Conservation (phyloP, 1,140 invertebrate species). For the Cepaea nemoralis region DNA sequence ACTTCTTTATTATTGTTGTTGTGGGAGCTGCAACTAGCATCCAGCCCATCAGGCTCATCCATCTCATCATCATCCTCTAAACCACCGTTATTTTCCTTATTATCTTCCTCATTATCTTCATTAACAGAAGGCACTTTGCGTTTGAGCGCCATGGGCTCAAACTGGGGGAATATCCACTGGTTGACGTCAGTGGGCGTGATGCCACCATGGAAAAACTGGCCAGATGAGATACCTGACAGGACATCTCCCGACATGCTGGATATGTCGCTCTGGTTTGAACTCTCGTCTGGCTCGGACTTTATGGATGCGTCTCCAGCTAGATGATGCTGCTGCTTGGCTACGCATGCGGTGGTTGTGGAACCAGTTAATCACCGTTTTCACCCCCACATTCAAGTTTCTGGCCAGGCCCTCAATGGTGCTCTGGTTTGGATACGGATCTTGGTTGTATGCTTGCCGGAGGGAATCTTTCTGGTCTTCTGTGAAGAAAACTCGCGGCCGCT, state of each 20-base stretch:
- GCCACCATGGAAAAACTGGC: slow-evolving; percentile 33
- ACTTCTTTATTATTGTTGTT: slow-evolving; percentile 13
- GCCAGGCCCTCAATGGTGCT: slow-evolving; percentile 95
- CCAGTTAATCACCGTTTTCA: slow-evolving; percentile 95
- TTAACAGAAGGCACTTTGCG: slow-evolving; percentile 44
- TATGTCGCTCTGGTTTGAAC: slow-evolving; percentile 69
- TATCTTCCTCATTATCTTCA: slow-evolving; percentile 54
- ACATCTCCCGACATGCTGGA: slow-evolving; percentile 67
- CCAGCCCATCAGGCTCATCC: slow-evolving; percentile 49
- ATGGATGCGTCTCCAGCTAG: slow-evolving; percentile 35
- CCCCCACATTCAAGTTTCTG: slow-evolving; percentile 88
- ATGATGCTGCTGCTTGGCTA: slow-evolving; percentile 80
- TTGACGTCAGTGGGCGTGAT: slow-evolving; percentile 47
- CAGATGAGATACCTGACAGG: slow-evolving; percentile 19
- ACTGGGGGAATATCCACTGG: slow-evolving; percentile 70
- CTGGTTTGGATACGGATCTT: slow-evolving; percentile 96
- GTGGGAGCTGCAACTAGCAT: slow-evolving; percentile 16
- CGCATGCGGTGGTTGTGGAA: slow-evolving; percentile 99
- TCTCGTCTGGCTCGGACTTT: slow-evolving; percentile 64
- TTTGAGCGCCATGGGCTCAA: slow-evolving; percentile 59
- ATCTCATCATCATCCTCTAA: slow-evolving; percentile 46
- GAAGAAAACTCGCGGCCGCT: slow-evolving; percentile 85
- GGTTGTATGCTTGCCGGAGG: slow-evolving; percentile 88
- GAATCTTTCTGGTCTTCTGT: slow-evolving; percentile 99
- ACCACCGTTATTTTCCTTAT: slow-evolving; percentile 53